A percentile compares a stretch with the other conserved stretches of the same genome.
phyloP scores from a whole-genome alignment of 2,888 invertebrate genomes.

The Camponotus fellah region DNA sequence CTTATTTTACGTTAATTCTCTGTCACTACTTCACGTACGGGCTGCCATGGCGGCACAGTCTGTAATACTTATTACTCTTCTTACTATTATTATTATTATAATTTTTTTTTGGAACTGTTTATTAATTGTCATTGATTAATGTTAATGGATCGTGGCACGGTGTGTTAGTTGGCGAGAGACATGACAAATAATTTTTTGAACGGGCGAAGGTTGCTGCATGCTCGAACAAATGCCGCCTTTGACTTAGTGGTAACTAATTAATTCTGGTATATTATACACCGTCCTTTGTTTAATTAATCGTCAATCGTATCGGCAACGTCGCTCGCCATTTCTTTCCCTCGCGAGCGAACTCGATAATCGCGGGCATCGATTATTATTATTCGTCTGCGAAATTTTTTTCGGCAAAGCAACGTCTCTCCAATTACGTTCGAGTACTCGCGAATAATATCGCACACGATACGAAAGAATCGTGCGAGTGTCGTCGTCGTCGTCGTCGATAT shows the following conservation, averaged over 20 bases:
- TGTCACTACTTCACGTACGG: slow-evolving; percentile 51
- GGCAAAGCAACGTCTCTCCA: slow-evolving; percentile 17
- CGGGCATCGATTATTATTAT: slow-evolving; percentile 4
- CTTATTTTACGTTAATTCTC: neutral
- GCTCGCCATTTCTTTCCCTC: slow-evolving; percentile 75
- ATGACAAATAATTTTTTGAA: slow-evolving; percentile 77
- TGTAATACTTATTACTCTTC: slow-evolving; percentile 50
- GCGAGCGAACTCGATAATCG: slow-evolving; percentile 16
- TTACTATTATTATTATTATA: slow-evolving; percentile 34
- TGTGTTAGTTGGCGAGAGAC: slow-evolving; percentile 84
- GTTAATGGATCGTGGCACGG: slow-evolving; percentile 85
- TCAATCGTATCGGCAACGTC: slow-evolving; percentile 72
- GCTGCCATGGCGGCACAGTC: slow-evolving; percentile 69
- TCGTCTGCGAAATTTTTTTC: slow-evolving; percentile 23
- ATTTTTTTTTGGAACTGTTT: slow-evolving; percentile 75
- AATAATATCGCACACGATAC: slow-evolving; percentile 58
- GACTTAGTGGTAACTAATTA: slow-evolving; percentile 85
- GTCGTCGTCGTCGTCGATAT: slow-evolving; percentile 55
- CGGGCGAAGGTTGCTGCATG: slow-evolving; percentile 84
- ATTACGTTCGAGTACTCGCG: neutral
- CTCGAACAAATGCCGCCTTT: slow-evolving; percentile 83
- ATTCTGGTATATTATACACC: slow-evolving; percentile 79
- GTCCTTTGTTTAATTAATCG: slow-evolving; percentile 65
- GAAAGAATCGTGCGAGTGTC: slow-evolving; percentile 66
- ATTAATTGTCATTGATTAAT: slow-evolving; percentile 83